These are phyloP conservation scores for Lutjanus campechanus DNA, from an alignment of 2,797 vertebrate species.

Conservation along the genomic window DNA sequence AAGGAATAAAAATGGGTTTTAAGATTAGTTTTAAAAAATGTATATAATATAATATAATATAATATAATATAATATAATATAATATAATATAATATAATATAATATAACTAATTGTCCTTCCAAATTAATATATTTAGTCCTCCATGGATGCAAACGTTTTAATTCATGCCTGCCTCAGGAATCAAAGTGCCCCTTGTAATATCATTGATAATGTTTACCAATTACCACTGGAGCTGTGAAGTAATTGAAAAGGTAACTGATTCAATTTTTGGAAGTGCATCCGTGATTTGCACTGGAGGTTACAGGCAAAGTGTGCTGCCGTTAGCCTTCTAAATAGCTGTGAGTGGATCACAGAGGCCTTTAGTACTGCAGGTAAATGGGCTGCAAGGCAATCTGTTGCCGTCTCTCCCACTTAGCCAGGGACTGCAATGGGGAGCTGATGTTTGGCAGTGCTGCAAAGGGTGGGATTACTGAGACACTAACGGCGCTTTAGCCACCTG, in stretches of 20 bases:
- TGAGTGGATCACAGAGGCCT: conserved; percentile 69
- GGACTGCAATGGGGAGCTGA: conserved; percentile 43
- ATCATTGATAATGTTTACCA: conserved; percentile 39
- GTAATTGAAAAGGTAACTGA: conserved; percentile 55
- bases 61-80: not conserved
- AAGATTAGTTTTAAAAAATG: no score
- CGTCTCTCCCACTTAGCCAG: conserved; percentile 77
- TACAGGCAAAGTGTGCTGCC: conserved; percentile 39
- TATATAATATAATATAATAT: not conserved
- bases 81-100: conserved; percentile 7
- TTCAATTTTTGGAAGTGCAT: conserved; percentile 42
- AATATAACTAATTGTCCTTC: not conserved
- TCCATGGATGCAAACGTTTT: conserved; percentile 24
- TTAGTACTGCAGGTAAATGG: conserved; percentile 71
- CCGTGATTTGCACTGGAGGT: conserved; percentile 37
- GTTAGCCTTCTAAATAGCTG: conserved; percentile 65
- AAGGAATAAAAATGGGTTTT: no score
- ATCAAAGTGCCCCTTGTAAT: conserved; percentile 27
- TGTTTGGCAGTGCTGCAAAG: conserved; percentile 52
- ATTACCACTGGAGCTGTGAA: conserved; percentile 34
- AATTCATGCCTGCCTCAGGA: conserved; percentile 15
- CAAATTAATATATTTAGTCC: conserved; percentile 5
- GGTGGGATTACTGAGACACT: conserved; percentile 55
- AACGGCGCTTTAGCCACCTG: conserved; percentile 32
- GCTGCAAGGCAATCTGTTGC: conserved; percentile 80